Conservation (phyloP, 2,888 invertebrate genomes). For the Xestia rhomboidea region DNA sequence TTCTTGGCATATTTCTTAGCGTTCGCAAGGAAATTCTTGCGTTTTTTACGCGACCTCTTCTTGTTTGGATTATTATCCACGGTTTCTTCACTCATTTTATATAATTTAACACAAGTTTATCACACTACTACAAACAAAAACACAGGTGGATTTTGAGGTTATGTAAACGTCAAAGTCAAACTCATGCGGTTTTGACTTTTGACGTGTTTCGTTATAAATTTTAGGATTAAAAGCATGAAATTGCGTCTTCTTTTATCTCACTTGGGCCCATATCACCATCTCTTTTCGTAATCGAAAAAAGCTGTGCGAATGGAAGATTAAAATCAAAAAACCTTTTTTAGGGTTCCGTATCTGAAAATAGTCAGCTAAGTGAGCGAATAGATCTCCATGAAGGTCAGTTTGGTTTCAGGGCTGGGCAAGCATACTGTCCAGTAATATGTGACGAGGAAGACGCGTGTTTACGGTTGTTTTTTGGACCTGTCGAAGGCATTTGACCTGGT, state of each 20-base stretch:
- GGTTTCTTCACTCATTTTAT: constrained; percentile 78
- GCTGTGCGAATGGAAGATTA: not conserved
- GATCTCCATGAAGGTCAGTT: no score
- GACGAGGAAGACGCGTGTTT: no score
- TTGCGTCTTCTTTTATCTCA: not conserved
- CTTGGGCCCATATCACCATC: not conserved
- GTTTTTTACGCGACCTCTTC: constrained; percentile 91
- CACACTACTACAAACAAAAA: constrained; percentile 43
- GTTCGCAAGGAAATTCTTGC: constrained; percentile 92
- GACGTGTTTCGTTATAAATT: not conserved
- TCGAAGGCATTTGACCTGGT: no score
- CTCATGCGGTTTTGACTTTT: constrained; percentile 52
- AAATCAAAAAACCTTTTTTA: not conserved
- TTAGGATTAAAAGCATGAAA: not conserved
- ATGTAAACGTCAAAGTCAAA: constrained; percentile 68
- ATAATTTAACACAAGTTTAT: constrained; percentile 2
- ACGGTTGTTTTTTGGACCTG: no score
- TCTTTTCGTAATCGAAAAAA: not conserved
- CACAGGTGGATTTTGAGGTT: constrained; percentile 66
- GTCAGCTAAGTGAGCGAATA: no score
- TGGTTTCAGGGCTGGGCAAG: no score
- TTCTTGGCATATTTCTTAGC: constrained; percentile 94
- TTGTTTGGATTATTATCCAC: constrained; percentile 75
- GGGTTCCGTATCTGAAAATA: no score
- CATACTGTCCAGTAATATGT: no score